A percentile compares a stretch with the other conserved stretches of the same genome.
Conservation (phyloP, 2,888 invertebrate species). For the Petrophora chlorosata region DNA sequence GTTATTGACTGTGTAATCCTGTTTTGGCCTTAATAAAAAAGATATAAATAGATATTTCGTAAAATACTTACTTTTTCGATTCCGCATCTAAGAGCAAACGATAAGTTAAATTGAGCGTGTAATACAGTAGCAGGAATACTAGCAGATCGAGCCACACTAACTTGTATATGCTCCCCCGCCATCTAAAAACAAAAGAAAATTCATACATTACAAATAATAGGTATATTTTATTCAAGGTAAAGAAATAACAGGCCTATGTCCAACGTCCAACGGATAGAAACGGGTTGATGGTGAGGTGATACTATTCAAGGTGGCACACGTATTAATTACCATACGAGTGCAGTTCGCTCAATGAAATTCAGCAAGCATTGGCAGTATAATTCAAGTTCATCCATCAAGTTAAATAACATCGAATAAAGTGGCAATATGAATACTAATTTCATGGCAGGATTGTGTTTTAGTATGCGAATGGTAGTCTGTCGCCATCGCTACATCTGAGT, state of each 20-base stretch:
- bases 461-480: constrained; percentile 50
- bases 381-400: constrained; percentile 8
- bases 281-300: too few relatives aligned
- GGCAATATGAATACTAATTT: constrained; percentile 43
- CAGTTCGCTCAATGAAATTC: constrained; percentile 19
- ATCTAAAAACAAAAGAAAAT: constrained; percentile 85
- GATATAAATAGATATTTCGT: neutral
- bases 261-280: too few relatives aligned
- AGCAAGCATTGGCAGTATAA: constrained; percentile 11
- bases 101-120: constrained; percentile 90
- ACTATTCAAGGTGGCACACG: constrained; percentile 15
- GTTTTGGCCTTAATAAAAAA: too few relatives aligned
- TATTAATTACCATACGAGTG: constrained; percentile 14
- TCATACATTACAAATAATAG: too few relatives aligned
- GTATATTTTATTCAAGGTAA: too few relatives aligned
- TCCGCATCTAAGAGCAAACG: constrained; percentile 86
- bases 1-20: too few relatives aligned
- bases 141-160: constrained; percentile 95
- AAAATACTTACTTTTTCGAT: constrained; percentile 86
- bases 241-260: too few relatives aligned
- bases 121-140: constrained; percentile 91
- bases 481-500: constrained; percentile 42
- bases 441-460: constrained; percentile 33
- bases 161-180: constrained; percentile 98
- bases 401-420: constrained; percentile 8